phyloP scores from a whole-genome alignment of 2,888 invertebrate genomes.

The Colostygia pectinataria region DNA sequence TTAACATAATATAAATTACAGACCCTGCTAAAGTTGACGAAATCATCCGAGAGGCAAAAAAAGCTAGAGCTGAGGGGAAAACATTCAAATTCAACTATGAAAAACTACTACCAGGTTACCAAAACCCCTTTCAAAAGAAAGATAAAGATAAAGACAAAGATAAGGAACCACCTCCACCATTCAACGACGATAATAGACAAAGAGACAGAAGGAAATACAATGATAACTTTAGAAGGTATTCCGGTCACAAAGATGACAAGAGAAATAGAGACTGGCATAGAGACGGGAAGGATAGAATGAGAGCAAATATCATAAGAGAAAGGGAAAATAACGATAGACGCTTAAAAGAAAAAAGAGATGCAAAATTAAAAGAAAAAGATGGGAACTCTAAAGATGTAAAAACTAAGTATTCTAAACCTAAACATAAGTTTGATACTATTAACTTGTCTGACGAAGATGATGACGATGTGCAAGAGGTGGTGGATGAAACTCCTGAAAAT shows the following conservation, averaged over 20 bases:
- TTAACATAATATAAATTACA: constrained; percentile 39
- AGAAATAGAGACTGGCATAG: constrained; percentile 22
- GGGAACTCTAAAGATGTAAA: constrained; percentile 33
- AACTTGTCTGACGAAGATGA: constrained; percentile 26
- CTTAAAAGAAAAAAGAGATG: constrained; percentile 39
- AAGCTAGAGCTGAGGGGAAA: constrained; percentile 67
- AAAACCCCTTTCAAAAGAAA: constrained; percentile 67
- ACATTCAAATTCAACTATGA: constrained; percentile 74
- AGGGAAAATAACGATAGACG: constrained; percentile 28
- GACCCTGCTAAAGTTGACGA: constrained; percentile 71
- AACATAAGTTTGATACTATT: constrained; percentile 39
- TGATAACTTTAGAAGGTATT: constrained; percentile 33
- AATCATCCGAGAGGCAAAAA: constrained; percentile 71
- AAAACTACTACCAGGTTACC: constrained; percentile 69
- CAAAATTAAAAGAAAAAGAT: too few relatives aligned
- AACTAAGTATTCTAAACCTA: constrained; percentile 34
- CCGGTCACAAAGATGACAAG: constrained; percentile 23
- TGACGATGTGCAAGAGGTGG: constrained; percentile 24
- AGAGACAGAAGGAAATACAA: constrained; percentile 41
- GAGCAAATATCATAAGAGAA: constrained; percentile 22
- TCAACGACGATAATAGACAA: constrained; percentile 35
- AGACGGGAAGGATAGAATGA: constrained; percentile 31
- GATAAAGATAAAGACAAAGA: constrained; percentile 42
- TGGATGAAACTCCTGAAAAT: constrained; percentile 35
- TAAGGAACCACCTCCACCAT: neutral